These are phyloP conservation scores for Eudasyphora cyanicolor DNA, from an alignment of 2,888 invertebrate species.

Conservation along the genomic window DNA sequence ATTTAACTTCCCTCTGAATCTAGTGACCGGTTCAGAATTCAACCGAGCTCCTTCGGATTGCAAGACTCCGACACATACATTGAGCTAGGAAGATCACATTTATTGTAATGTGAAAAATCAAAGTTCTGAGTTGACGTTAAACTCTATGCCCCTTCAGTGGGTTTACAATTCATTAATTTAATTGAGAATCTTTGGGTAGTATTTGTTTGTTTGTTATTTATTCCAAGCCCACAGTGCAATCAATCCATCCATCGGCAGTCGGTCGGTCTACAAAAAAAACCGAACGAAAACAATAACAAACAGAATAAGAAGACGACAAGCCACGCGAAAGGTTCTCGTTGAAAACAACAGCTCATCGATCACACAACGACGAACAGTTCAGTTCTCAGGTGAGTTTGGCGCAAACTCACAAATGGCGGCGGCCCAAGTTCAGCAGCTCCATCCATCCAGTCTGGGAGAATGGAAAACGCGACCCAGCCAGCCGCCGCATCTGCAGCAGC, in stretches of 20 bases:
- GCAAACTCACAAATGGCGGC: slow-evolving; percentile 45
- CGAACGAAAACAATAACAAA: slow-evolving; percentile 43
- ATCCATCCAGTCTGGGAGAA: slow-evolving; percentile 19
- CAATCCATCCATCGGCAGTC: slow-evolving; percentile 25
- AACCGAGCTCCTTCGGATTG: too few species aligned
- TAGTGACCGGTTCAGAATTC: too few species aligned
- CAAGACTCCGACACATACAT: too few species aligned
- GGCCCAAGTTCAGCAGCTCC: not conserved
- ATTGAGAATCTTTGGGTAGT: too few species aligned
- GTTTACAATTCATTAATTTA: too few species aligned
- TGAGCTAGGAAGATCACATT: too few species aligned
- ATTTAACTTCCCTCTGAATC: too few species aligned
- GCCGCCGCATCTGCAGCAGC: too few species aligned
- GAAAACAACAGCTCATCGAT: slow-evolving; percentile 69
- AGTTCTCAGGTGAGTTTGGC: slow-evolving; percentile 33
- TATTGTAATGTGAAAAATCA: too few species aligned
- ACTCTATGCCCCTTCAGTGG: too few species aligned
- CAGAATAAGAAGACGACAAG: slow-evolving; percentile 51
- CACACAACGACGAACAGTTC: slow-evolving; percentile 61
- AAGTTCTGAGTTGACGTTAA: too few species aligned
- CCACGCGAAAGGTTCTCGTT: slow-evolving; percentile 61
- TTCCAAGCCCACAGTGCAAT: slow-evolving; percentile 57
- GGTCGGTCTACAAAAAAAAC: slow-evolving; percentile 52
- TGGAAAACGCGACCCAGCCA: slow-evolving; percentile 48
- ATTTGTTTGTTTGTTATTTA: too few species aligned